These are phyloP conservation scores for Hemiprocne comata DNA, from an alignment of 2,113 vertebrate genomes.

Conservation along the genomic window DNA sequence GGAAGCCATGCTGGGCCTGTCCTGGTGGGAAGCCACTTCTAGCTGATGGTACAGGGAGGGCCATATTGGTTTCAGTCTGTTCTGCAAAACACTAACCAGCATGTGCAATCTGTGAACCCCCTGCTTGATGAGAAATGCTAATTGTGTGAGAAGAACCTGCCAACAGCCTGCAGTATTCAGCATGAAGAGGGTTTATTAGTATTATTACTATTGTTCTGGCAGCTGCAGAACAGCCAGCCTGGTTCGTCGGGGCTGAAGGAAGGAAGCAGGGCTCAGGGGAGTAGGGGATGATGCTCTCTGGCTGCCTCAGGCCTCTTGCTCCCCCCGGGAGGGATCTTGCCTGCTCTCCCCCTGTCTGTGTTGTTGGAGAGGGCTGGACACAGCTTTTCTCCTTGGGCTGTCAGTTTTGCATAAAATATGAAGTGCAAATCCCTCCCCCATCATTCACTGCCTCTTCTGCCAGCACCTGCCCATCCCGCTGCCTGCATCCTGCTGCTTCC, in stretches of 20 bases:
- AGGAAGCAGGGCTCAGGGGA: background rate
- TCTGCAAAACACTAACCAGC: slow-evolving; percentile 53
- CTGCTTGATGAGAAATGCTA: slow-evolving; percentile 58
- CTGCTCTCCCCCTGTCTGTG: background rate
- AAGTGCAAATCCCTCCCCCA: slow-evolving; percentile 1
- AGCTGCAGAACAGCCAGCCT: slow-evolving; percentile 31
- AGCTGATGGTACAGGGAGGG: slow-evolving; percentile 35
- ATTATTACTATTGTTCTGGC: slow-evolving; percentile 48
- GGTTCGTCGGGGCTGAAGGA: background rate
- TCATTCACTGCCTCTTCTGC: background rate
- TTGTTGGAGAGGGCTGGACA: background rate
- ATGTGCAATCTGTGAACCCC: slow-evolving; percentile 56
- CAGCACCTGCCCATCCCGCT: background rate
- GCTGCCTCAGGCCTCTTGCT: background rate
- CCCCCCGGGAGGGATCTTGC: background rate
- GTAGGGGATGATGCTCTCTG: fast-evolving
- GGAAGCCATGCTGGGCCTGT: background rate
- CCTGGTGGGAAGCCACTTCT: background rate
- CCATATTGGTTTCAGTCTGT: slow-evolving; percentile 67
- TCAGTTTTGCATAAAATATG: background rate
- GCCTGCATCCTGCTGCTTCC: background rate
- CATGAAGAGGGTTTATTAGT: background rate
- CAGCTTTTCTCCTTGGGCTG: background rate
- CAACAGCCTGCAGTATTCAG: slow-evolving; percentile 34
- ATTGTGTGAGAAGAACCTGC: slow-evolving; percentile 61